Conservation (phyloP, 2,797 vertebrate genomes). For the Lophotriccus pileatus region DNA sequence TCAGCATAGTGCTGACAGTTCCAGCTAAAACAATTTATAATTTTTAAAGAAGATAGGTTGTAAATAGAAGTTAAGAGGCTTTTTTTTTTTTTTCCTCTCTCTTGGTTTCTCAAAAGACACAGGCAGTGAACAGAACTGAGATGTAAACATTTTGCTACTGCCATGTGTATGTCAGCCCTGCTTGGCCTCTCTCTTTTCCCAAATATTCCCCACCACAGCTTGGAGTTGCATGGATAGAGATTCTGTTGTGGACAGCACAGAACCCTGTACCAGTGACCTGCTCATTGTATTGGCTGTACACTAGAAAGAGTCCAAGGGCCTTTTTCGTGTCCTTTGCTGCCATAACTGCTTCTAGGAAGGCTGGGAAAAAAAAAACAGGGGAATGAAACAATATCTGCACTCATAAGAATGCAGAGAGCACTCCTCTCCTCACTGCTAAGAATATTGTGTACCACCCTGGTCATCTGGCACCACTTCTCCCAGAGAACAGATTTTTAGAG, state of each 20-base stretch:
- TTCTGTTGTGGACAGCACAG: not conserved
- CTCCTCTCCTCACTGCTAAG: not conserved
- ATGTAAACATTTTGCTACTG: not conserved
- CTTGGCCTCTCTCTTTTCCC: not conserved
- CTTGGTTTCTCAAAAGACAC: not conserved
- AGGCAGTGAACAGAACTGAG: not conserved
- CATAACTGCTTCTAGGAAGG: not conserved
- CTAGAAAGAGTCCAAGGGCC: not conserved
- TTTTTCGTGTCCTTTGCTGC: not conserved
- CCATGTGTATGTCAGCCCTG: not conserved
- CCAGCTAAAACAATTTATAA: slow-evolving; percentile 57
- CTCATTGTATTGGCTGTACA: not conserved
- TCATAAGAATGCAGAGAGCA: not conserved
- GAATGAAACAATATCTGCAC: not conserved
- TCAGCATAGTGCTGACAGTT: slow-evolving; percentile 53
- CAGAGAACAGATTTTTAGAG: not conserved
- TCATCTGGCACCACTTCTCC: not conserved
- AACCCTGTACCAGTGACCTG: not conserved
- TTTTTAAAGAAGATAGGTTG: slow-evolving; percentile 35
- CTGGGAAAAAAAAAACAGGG: not conserved
- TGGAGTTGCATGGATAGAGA: not conserved
- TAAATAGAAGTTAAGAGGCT: slow-evolving; percentile 18
- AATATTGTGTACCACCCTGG: not conserved
- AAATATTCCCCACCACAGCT: not conserved
- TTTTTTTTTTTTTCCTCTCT: not conserved